Evolutionary conservation across 2,797 vertebrate genomes (phyloP), one percentile per base, ranked within the genome.

Genomic region (Acipenser oxyrinchus): DNA sequence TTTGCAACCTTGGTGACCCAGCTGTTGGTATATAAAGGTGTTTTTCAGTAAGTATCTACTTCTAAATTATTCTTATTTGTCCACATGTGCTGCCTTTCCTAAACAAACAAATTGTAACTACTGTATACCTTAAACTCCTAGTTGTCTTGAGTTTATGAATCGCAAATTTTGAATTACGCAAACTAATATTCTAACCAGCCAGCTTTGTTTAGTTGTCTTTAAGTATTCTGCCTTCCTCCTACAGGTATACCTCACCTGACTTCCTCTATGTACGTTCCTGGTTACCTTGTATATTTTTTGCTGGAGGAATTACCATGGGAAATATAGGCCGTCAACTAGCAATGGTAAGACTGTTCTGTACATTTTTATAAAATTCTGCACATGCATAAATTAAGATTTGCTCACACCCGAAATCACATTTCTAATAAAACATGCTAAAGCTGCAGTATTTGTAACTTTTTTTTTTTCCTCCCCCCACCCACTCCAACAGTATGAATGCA

Each of bases 201-300:
- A 23, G 12, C 12, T 23, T 8, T 51, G 12, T 18, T 12, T 55
- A 10, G 12, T 50, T 55, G 1, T 18, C 9, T 74, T 48, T 59
- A 61, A 52, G 51, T 50, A 37, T 37, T 37, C 4, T 67, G 7
- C 73, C 57, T 37, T 59, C 67, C 48, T 71, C 68, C 83, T 75
- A 0, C 74, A 98, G 95, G 75, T 98, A 97, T 60, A 97, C 95
- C 0, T 95, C 93, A 73, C 95, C 94, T 62, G 94, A 98, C 71
- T 96, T 98, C 73, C 91, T 98, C 11, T 98, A 96, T 75, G 95
- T 97, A 59, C 93, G 94, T 53, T 98, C 96, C 68, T 97, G 95
- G 96, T 82, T 98, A 69, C 96, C 96, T 0, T 97, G 94, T 74
- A 96, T 98, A 87, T 98, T 95, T 87, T 98, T 98, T 82, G 95